Percentiles rank a stretch among this genome's conserved stretches.
Evolutionary conservation across 2,797 vertebrate genomes (phyloP).

Genomic region (Thunnus albacares): DNA sequence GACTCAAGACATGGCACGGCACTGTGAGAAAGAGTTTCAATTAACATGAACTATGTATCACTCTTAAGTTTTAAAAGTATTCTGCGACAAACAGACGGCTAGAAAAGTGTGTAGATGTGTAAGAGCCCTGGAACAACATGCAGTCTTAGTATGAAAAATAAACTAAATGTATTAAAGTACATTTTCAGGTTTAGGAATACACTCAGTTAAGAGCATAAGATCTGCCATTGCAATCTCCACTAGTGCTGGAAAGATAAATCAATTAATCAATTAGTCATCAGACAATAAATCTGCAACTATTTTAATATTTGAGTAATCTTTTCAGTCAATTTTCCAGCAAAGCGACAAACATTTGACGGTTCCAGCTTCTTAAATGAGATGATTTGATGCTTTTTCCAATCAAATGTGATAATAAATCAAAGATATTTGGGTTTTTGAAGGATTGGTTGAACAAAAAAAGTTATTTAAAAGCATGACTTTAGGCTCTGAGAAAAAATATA

Average conservation of each 20-base stretch:
- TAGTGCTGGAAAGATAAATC: too few species aligned
- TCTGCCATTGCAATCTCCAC: too few species aligned
- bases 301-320: too few species aligned
- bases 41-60: constrained; percentile 1
- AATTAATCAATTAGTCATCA: too few species aligned
- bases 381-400: neutral
- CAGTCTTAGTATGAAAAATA: neutral
- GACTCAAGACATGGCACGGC: neutral
- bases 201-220: too few species aligned
- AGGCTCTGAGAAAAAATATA: too few species aligned
- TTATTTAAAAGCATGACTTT: neutral
- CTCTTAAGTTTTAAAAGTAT: neutral
- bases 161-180: too few species aligned
- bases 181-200: too few species aligned
- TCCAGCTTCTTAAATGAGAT: too few species aligned
- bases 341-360: too few species aligned
- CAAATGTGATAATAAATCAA: neutral
- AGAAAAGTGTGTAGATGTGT: neutral
- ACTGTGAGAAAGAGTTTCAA: constrained; percentile 10
- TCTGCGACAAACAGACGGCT: neutral
- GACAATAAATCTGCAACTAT: too few species aligned
- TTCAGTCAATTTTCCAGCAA: too few species aligned
- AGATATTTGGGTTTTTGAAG: neutral
- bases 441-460: neutral
- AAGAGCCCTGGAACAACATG: neutral